phyloP scores from a whole-genome alignment of 2,797 vertebrate species.

The Karalla daura region DNA sequence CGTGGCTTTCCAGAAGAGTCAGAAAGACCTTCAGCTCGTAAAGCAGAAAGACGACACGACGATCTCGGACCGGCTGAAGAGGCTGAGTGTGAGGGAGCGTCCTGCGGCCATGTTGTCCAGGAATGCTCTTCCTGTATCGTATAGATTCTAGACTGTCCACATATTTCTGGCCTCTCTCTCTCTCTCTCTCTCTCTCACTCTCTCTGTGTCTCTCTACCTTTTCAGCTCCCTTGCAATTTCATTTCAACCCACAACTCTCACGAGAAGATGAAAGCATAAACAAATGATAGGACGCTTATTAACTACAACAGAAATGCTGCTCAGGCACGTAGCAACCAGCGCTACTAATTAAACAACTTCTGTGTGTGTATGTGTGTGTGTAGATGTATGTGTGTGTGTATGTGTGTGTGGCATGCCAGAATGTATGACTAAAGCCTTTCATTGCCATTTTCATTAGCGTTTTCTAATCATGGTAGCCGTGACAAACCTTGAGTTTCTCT shows the following conservation, averaged over 20 bases:
- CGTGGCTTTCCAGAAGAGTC: neutral
- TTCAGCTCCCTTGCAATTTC: conserved; percentile 2
- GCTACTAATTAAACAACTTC: conserved; percentile 73
- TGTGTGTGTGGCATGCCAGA: conserved; percentile 21
- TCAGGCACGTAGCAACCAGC: conserved; percentile 47
- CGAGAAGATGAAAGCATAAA: conserved; percentile 59
- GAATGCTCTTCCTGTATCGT: neutral
- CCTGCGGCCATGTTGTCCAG: neutral
- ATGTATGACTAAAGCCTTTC: conserved; percentile 60
- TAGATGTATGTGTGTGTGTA: too few species aligned
- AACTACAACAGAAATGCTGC: conserved; percentile 60
- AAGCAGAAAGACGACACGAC: neutral
- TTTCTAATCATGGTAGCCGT: conserved; percentile 80
- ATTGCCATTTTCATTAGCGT: conserved; percentile 80
- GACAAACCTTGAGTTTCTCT: conserved; percentile 83
- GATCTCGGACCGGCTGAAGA: neutral
- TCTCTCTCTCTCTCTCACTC: neutral
- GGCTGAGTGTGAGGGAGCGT: neutral
- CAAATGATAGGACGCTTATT: conserved; percentile 55
- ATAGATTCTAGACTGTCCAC: neutral
- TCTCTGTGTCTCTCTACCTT: conserved; percentile 7
- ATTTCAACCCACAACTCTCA: conserved; percentile 19
- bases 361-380: conserved; percentile 12
- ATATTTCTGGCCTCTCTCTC: neutral
- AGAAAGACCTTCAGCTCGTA: neutral